phyloP scores from a whole-genome alignment of 2,797 vertebrate genomes.

The Hemitrygon akajei region DNA sequence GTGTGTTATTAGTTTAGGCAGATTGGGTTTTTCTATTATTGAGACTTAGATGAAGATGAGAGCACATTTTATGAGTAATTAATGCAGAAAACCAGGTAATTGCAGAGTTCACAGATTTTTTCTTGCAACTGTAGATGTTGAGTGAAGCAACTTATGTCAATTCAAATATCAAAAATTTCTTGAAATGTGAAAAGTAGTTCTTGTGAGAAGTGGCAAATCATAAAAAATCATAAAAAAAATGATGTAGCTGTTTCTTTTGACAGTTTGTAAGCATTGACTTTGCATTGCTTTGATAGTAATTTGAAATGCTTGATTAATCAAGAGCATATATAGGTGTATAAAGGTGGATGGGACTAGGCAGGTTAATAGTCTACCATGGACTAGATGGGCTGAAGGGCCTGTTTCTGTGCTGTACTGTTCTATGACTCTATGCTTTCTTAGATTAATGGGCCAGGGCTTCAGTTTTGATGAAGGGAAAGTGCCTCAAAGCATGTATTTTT shows the following conservation, averaged over 20 bases:
- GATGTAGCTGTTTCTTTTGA: background rate
- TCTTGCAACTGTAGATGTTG: constrained; percentile 60
- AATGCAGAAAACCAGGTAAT: too few relatives aligned
- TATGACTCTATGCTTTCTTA: background rate
- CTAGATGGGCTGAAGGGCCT: too few relatives aligned
- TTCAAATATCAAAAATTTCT: background rate
- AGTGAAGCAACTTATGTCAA: constrained; percentile 55
- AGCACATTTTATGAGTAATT: too few relatives aligned
- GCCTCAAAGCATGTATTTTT: background rate
- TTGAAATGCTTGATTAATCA: background rate
- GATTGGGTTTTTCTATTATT: too few relatives aligned
- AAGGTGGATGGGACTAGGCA: too few relatives aligned
- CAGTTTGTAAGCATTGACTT: background rate
- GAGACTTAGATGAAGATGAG: too few relatives aligned
- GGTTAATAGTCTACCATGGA: too few relatives aligned
- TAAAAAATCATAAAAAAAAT: background rate
- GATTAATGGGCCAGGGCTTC: background rate
- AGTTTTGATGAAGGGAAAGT: background rate
- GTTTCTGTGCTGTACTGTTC: too few relatives aligned
- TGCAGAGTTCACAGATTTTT: too few relatives aligned
- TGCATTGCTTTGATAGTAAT: background rate
- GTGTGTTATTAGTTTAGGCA: too few relatives aligned
- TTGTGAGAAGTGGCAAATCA: background rate
- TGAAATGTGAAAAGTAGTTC: background rate
- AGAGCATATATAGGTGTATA: background rate